Percentiles rank a stretch among this genome's conserved stretches.
phyloP scores from a whole-genome alignment of 1,140 invertebrate species.

The Trissolcus basalis region DNA sequence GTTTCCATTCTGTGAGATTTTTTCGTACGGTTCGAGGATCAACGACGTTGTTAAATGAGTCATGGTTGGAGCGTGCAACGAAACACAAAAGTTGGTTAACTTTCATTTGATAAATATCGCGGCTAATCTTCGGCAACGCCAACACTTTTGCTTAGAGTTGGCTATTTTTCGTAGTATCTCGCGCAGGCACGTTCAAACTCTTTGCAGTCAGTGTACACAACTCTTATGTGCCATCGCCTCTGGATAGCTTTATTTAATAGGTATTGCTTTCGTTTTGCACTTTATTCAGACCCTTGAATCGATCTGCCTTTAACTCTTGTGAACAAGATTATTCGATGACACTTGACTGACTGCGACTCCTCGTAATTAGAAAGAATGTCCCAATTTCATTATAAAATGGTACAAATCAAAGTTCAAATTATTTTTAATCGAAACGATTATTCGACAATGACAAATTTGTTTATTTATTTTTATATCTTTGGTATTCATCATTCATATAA shows the following conservation, averaged over 20 bases:
- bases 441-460: too few species aligned
- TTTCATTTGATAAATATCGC: slow-evolving; percentile 34
- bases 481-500: too few species aligned
- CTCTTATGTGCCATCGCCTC: slow-evolving; percentile 10
- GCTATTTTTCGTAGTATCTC: slow-evolving; percentile 21
- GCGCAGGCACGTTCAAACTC: slow-evolving; percentile 15
- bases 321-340: background rate
- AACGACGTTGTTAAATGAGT: slow-evolving; percentile 21
- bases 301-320: background rate
- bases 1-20: too few species aligned
- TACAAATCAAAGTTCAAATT: too few species aligned
- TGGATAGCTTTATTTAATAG: slow-evolving; percentile 34
- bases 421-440: too few species aligned
- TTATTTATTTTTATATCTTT: too few species aligned
- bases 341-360: background rate
- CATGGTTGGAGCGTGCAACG: slow-evolving; percentile 15
- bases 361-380: background rate
- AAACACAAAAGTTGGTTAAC: slow-evolving; percentile 26
- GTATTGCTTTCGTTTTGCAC: slow-evolving; percentile 29
- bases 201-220: slow-evolving; percentile 27
- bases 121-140: slow-evolving; percentile 21
- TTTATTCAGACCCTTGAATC: slow-evolving; percentile 11
- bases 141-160: slow-evolving; percentile 12
- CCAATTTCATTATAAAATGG: too few species aligned
- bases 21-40: too few species aligned